These are phyloP conservation scores for Eulemur rufifrons DNA, from an alignment of 2,113 vertebrate species.

Conservation along the genomic window DNA sequence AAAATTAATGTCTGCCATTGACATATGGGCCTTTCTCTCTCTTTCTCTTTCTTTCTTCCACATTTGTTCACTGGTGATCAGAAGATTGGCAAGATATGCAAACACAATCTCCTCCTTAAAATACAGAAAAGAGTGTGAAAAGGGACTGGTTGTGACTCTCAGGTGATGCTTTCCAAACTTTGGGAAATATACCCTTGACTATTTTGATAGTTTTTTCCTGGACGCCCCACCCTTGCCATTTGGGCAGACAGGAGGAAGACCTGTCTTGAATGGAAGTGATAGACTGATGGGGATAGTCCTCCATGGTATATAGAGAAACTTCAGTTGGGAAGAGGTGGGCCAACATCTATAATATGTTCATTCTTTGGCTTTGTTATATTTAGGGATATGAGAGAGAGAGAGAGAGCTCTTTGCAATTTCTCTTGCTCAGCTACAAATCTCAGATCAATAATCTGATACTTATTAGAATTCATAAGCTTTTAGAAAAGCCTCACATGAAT, in stretches of 20 bases:
- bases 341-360: neutral
- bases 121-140: neutral
- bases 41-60: neutral
- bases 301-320: neutral
- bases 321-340: neutral
- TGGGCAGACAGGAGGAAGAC: neutral
- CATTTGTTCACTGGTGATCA: neutral
- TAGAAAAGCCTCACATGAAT: neutral
- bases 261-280: neutral
- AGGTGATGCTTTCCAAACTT: neutral
- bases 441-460: slow-evolving; percentile 47
- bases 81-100: neutral
- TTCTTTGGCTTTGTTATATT: neutral
- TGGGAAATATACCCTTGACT: neutral
- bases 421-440: slow-evolving; percentile 32
- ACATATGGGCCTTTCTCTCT: neutral
- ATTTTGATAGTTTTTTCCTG: neutral
- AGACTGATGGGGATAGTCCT: neutral
- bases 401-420: neutral
- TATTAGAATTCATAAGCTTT: slow-evolving; percentile 53
- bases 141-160: neutral
- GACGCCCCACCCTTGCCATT: neutral
- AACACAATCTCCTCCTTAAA: neutral
- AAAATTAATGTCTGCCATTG: neutral
- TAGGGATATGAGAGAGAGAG: neutral